phyloP scores from a whole-genome alignment of 2,113 vertebrate species.

The Psephotus haematonotus region DNA sequence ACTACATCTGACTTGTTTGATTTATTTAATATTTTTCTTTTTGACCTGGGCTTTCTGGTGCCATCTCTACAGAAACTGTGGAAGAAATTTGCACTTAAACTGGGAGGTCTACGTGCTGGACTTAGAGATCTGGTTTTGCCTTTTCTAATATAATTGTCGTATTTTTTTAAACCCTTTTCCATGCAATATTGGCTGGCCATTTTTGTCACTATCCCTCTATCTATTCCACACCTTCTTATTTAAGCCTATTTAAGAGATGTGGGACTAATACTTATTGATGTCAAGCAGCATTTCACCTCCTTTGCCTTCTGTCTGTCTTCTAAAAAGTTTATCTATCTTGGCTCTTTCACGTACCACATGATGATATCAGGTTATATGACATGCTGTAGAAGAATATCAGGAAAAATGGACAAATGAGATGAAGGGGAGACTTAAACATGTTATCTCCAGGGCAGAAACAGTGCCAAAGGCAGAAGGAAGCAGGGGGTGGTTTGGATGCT shows the following conservation, averaged over 20 bases:
- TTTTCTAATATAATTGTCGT: neutral
- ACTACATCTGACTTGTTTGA: neutral
- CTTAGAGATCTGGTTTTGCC: neutral
- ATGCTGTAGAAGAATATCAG: neutral
- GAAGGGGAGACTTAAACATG: neutral
- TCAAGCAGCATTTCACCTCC: neutral
- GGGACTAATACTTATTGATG: neutral
- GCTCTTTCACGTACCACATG: neutral
- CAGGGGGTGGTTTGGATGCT: neutral
- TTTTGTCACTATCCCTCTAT: neutral
- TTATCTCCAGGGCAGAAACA: neutral
- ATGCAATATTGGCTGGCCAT: neutral
- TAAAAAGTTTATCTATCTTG: neutral
- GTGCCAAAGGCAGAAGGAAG: constrained; percentile 12
- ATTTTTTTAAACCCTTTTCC: neutral
- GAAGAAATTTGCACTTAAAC: neutral
- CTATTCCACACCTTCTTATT: neutral
- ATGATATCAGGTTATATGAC: neutral
- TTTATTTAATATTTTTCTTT: neutral
- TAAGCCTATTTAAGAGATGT: neutral
- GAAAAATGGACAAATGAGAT: neutral
- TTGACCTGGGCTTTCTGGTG: neutral
- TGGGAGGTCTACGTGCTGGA: neutral
- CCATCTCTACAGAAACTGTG: neutral
- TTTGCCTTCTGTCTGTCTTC: neutral